Evolutionary conservation across 1,140 invertebrate species (phyloP).

Genomic region (Lysiphlebus fabarum): DNA sequence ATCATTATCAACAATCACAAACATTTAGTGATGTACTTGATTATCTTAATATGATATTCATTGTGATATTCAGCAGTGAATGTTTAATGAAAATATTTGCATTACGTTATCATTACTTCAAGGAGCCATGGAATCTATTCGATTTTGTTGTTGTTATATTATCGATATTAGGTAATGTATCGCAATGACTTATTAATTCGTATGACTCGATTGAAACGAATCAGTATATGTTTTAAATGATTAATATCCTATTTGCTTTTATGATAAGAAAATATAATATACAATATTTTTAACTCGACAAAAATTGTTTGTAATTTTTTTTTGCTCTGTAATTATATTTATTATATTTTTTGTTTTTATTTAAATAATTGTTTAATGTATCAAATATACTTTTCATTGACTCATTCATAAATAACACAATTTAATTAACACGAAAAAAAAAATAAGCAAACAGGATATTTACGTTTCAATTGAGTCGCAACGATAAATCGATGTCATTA

Average conservation of each 20-base stretch:
- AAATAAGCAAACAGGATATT: conserved; percentile 40
- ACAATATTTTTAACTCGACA: conserved; percentile 7
- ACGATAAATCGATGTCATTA: conserved; percentile 52
- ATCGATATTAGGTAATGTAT: conserved; percentile 87
- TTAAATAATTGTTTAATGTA: neutral
- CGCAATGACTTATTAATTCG: conserved; percentile 52
- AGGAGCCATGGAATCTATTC: conserved; percentile 99
- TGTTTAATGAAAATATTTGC: conserved; percentile 97
- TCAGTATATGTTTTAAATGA: conserved; percentile 19
- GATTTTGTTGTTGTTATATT: conserved; percentile 98
- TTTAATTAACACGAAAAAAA: conserved; percentile 11
- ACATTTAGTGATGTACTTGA: conserved; percentile 81
- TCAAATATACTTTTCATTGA: conserved; percentile 6
- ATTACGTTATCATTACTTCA: conserved; percentile 96
- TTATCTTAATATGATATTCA: conserved; percentile 94
- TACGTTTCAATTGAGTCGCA: conserved; percentile 52
- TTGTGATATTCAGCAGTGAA: conserved; percentile 96
- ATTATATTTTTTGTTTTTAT: too few relatives aligned
- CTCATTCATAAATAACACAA: conserved; percentile 15
- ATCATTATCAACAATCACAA: conserved; percentile 87
- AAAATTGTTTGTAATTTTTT: too few relatives aligned
- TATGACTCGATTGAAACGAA: conserved; percentile 50
- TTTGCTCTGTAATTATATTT: too few relatives aligned
- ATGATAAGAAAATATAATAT: neutral
- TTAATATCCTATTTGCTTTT: conserved; percentile 42